Evolutionary conservation across 2,888 invertebrate species (phyloP).

Genomic region (Brachyptera risi): DNA sequence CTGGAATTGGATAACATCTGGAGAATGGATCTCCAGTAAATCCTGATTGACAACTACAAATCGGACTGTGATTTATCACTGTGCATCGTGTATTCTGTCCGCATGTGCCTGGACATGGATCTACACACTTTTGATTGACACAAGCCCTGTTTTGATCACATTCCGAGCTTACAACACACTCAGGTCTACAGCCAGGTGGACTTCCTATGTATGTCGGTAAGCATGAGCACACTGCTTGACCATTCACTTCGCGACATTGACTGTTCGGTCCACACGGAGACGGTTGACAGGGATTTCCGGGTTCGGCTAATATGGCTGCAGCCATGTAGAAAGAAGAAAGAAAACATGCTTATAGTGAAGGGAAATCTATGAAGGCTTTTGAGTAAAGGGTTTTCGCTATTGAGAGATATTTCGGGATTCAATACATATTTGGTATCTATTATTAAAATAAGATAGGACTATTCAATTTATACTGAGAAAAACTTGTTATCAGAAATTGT

Average conservation of each 20-base stretch:
- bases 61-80: slow-evolving; percentile 67
- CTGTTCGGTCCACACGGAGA: slow-evolving; percentile 77
- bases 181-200: slow-evolving; percentile 67
- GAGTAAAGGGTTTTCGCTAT: too few species aligned
- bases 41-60: slow-evolving; percentile 64
- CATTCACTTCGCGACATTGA: slow-evolving; percentile 66
- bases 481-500: too few species aligned
- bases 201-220: slow-evolving; percentile 58
- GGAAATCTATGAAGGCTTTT: background rate
- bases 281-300: slow-evolving; percentile 56
- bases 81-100: slow-evolving; percentile 67
- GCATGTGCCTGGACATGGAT: slow-evolving; percentile 69
- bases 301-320: slow-evolving; percentile 30
- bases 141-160: slow-evolving; percentile 64
- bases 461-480: too few species aligned
- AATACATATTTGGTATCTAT: too few species aligned
- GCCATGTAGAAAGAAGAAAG: background rate
- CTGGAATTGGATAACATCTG: slow-evolving; percentile 51
- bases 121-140: slow-evolving; percentile 61
- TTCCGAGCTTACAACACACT: slow-evolving; percentile 67
- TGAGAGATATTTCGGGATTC: too few species aligned
- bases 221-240: slow-evolving; percentile 68
- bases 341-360: background rate
- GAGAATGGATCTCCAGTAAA: slow-evolving; percentile 79
- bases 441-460: too few species aligned